Conservation (phyloP, 1,140 invertebrate species). For the Drosophila grimshawi region DNA sequence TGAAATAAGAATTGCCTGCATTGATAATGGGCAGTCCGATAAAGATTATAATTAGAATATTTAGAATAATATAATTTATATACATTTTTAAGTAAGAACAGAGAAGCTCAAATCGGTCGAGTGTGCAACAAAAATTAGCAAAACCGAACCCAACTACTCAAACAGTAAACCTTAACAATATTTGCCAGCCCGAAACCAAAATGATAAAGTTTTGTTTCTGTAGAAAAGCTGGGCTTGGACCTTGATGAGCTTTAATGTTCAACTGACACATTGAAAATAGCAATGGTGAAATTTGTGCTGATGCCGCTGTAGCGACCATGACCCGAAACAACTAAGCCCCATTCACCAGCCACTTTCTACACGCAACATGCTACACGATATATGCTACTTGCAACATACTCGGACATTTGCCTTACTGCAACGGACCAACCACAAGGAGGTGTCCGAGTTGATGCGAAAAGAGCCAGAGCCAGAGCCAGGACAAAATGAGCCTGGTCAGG, state of each 20-base stretch:
- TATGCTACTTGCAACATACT: background rate
- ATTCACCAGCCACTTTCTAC: too few relatives aligned
- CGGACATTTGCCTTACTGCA: background rate
- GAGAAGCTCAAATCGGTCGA: too few relatives aligned
- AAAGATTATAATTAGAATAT: too few relatives aligned
- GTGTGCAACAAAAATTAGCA: too few relatives aligned
- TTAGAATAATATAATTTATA: too few relatives aligned
- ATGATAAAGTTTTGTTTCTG: background rate
- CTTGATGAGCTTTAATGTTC: background rate
- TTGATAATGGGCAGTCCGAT: too few relatives aligned
- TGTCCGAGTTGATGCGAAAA: constrained; percentile 2
- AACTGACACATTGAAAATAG: background rate
- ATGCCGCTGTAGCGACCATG: too few relatives aligned
- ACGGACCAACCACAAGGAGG: background rate
- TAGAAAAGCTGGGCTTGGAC: background rate
- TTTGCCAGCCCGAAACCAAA: background rate
- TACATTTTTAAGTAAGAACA: too few relatives aligned
- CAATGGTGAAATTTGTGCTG: background rate
- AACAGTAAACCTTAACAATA: background rate
- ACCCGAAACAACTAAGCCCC: too few relatives aligned
- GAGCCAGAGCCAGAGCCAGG: too few relatives aligned
- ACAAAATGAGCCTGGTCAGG: background rate
- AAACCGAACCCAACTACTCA: background rate
- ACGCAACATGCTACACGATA: background rate
- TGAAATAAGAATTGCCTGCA: too few relatives aligned